Conservation (phyloP, 2,888 invertebrate genomes). For the Chloroclystis v-ata region DNA sequence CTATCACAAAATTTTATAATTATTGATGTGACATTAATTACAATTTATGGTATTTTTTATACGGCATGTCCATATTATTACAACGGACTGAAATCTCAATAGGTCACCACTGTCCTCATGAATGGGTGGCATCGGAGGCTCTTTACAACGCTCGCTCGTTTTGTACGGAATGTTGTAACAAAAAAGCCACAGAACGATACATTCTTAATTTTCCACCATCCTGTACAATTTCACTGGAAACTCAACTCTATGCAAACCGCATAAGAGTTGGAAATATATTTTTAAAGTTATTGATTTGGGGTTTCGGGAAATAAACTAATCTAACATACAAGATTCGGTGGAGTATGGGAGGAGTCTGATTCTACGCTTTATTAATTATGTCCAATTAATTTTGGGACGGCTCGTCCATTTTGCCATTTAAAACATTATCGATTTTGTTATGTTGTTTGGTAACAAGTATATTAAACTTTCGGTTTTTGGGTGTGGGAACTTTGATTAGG, state of each 20-base stretch:
- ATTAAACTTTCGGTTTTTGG: constrained; percentile 17
- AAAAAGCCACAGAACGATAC: constrained; percentile 71
- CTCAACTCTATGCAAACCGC: constrained; percentile 29
- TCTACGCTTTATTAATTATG: constrained; percentile 76
- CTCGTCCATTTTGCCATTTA: constrained; percentile 47
- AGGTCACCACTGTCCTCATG: constrained; percentile 76
- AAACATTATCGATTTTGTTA: constrained; percentile 42
- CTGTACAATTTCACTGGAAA: constrained; percentile 21
- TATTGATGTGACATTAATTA: not conserved
- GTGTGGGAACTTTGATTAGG: constrained; percentile 16
- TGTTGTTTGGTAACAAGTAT: constrained; percentile 26
- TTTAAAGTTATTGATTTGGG: constrained; percentile 25
- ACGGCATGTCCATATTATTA: constrained; percentile 46
- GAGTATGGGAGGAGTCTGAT: constrained; percentile 68
- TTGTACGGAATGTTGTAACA: constrained; percentile 77
- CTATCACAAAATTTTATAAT: too few species aligned
- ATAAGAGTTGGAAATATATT: constrained; percentile 22
- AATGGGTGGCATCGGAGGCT: constrained; percentile 77
- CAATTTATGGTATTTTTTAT: not conserved
- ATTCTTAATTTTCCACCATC: constrained; percentile 40
- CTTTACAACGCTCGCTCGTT: constrained; percentile 76
- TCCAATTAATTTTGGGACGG: constrained; percentile 72
- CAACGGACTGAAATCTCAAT: constrained; percentile 63
- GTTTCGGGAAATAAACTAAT: constrained; percentile 61
- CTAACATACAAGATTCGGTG: constrained; percentile 59